These are phyloP conservation scores for Sarcophaga subvicina DNA, from an alignment of 2,888 invertebrate genomes.

Conservation along the genomic window DNA sequence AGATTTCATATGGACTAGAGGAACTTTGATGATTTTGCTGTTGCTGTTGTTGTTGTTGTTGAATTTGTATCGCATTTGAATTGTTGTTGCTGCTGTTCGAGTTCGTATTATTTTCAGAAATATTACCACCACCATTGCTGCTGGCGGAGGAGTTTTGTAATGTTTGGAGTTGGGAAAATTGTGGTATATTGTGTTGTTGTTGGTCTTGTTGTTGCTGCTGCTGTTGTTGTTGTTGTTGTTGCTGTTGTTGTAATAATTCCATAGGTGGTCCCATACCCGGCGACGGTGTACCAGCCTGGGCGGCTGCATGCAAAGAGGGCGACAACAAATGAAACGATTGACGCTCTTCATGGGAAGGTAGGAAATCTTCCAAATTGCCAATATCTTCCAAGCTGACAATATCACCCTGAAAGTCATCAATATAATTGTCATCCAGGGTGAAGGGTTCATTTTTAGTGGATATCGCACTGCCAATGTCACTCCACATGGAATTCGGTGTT, in stretches of 20 bases:
- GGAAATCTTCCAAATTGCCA: conserved; percentile 90
- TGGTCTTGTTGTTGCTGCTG: conserved; percentile 74
- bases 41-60: conserved; percentile 72
- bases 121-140: conserved; percentile 27
- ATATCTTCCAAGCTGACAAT: conserved; percentile 85
- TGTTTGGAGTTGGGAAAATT: conserved; percentile 68
- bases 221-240: conserved; percentile 74
- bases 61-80: conserved; percentile 52
- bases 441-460: conserved; percentile 84
- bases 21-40: conserved; percentile 75
- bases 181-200: conserved; percentile 71
- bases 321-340: conserved; percentile 76
- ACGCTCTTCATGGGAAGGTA: conserved; percentile 73
- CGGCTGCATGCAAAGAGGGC: conserved; percentile 73
- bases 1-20: conserved; percentile 81
- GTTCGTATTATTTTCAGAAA: conserved; percentile 33
- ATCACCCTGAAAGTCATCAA: conserved; percentile 93
- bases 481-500: conserved; percentile 81
- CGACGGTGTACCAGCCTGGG: conserved; percentile 75
- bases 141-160: conserved; percentile 60
- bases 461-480: conserved; percentile 80
- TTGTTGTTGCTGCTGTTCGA: conserved; percentile 30
- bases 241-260: conserved; percentile 78
- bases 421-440: conserved; percentile 94
- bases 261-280: conserved; percentile 77